Evolutionary conservation across 2,797 vertebrate species (phyloP), one percentile per base, ranked within the genome.

Genomic region (Poecilia wingei): DNA sequence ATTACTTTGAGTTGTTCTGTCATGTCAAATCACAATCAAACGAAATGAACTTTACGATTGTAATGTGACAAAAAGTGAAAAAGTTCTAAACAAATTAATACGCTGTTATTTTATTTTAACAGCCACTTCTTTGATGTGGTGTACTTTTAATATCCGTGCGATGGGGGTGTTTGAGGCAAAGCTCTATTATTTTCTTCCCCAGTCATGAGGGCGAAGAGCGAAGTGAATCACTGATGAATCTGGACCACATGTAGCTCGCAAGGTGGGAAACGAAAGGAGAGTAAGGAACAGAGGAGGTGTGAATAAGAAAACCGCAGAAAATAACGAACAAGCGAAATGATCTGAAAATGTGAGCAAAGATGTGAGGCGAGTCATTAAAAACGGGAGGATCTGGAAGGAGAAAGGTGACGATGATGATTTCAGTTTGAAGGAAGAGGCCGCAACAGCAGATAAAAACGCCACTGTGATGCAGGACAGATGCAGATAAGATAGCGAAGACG

Each of bases 201-300:
- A 75, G 82, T 76, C 78, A 82, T 75, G 81, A 80, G 70, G 77
- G 76, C 77, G 75, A 82, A 75, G 79, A 57, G 84, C 78, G 80
- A 79, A 77, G 82, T 84, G 93, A 87, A 95, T 92, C 89, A 93
- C 84, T 87, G 86, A 93, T 84, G 78, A 88, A 86, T 85, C 76
- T 83, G 85, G 72, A 59, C 77, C 53, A 55, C 79, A 70, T 77
- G 47, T 68, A 13, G 80, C 41, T 72, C 51, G 47, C 75, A 59
- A 77, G 71, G 61, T 57, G 43, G 72, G 81, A 79, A 45, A 74
- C 53, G 9, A 49, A 46, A 73, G 77, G 68, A 25, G 49, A 51
- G 55, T 49, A 76, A 46, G 57, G 39, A 45, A 66, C 1, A 45
- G 3, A 4, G 69, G 55, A 79, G 75, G 73, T 72, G 55, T 47